These are phyloP conservation scores for Pterobdella sp. DNA, from an alignment of 2,888 invertebrate species.

Conservation along the genomic window DNA sequence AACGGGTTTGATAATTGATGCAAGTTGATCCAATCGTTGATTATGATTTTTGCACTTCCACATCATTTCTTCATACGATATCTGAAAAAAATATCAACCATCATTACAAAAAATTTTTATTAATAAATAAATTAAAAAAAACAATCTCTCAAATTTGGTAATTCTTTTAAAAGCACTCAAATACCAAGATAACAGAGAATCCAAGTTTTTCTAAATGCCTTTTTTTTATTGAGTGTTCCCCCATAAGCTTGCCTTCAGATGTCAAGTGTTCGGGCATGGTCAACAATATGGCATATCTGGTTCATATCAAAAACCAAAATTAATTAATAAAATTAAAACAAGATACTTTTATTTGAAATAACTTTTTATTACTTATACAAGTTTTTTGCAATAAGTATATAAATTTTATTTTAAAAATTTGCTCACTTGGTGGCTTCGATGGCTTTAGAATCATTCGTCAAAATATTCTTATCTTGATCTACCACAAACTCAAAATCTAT, in stretches of 20 bases:
- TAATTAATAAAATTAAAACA: too few species aligned
- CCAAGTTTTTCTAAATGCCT: slow-evolving; percentile 61
- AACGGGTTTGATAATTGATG: not conserved
- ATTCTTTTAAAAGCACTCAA: not conserved
- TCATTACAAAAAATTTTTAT: not conserved
- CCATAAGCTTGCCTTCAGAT: slow-evolving; percentile 52
- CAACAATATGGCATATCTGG: slow-evolving; percentile 56
- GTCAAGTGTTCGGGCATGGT: slow-evolving; percentile 60
- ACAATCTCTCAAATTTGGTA: not conserved
- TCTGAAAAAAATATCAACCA: slow-evolving; percentile 13
- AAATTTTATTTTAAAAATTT: too few species aligned
- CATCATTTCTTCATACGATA: slow-evolving; percentile 28
- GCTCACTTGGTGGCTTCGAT: slow-evolving; percentile 8
- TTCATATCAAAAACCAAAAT: too few species aligned
- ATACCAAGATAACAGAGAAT: slow-evolving; percentile 55
- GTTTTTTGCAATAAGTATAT: too few species aligned
- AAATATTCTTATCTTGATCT: slow-evolving; percentile 18
- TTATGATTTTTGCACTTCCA: not conserved
- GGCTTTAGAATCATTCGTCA: slow-evolving; percentile 2
- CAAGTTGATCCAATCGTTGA: not conserved
- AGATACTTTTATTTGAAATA: too few species aligned
- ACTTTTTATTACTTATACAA: too few species aligned
- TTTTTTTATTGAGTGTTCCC: slow-evolving; percentile 60
- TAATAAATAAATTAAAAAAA: not conserved
- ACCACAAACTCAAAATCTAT: slow-evolving; percentile 29